Evolutionary conservation across 1,140 invertebrate species (phyloP), one percentile per base, ranked within the genome.

Genomic region (Meloidogyne exigua): DNA sequence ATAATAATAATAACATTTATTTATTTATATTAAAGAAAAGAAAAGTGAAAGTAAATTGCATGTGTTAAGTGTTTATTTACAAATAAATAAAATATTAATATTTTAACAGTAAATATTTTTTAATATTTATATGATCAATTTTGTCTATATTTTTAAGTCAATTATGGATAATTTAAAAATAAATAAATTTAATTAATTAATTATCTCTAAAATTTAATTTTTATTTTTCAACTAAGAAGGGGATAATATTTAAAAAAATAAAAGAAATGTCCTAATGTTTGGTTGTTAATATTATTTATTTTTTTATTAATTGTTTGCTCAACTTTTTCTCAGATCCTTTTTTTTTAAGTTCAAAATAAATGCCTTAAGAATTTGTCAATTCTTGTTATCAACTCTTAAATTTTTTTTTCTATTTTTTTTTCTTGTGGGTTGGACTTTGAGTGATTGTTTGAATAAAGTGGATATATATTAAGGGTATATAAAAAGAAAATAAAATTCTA

Each of bases 401-500:
- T 32, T 32, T 32, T 67, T 67, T 67, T 66, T n/a, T 66, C 15
- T 66, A 7, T 13, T 66, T 66, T 67, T 26, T 32, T 67, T 13
- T 67, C 26, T 32, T 18, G n/a, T 26, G 36, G 26, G 36, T 25
- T 18, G 26, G 36, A 67, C 15, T 21, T 32, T 4, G n/a, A n/a
- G n/a, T n/a, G n/a, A n/a, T n/a, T n/a, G n/a, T n/a, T n/a, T n/a
- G n/a, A n/a, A n/a, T 4, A 67, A 5, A 67, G 36, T 9, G 36
- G 36, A 39, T 15, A 26, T 32, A 67, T 28, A 67, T 67, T 67
- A 32, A 9, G 9, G 36, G 28, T n/a, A 32, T 67, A 32, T 28
- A 67, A 67, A 67, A 67, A 18, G 21, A 26, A 7, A 67, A 67
- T 18, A 21, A 67, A 32, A 32, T 32, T 67, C 23, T 28, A 9